phyloP scores from a whole-genome alignment of 2,797 vertebrate genomes.

The Megalops cyprinoides region DNA sequence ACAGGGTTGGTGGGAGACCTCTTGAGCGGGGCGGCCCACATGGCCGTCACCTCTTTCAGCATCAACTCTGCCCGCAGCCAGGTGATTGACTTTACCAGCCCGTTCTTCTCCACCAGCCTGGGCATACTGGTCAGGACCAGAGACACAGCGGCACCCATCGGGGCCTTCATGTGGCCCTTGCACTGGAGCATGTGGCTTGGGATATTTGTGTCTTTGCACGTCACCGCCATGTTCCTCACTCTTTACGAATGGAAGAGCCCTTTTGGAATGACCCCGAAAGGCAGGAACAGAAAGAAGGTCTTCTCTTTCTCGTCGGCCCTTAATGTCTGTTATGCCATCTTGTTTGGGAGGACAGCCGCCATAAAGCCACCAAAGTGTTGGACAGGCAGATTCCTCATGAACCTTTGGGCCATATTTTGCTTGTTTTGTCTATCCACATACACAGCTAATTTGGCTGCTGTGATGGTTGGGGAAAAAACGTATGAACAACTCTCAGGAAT shows the following conservation, averaged over 20 bases:
- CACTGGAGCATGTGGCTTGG: constrained; percentile 99
- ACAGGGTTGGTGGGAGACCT: constrained; percentile 95
- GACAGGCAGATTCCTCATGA: constrained; percentile 98
- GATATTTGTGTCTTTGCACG: constrained; percentile 94
- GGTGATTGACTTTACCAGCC: constrained; percentile 97
- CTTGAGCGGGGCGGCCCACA: constrained; percentile 88
- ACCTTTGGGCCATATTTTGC: constrained; percentile 99
- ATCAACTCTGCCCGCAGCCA: constrained; percentile 96
- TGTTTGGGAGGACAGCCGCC: constrained; percentile 93
- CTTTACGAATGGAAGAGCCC: constrained; percentile 98
- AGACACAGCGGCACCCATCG: constrained; percentile 95
- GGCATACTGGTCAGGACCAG: constrained; percentile 92
- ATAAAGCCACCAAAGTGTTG: constrained; percentile 98
- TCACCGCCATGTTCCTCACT: constrained; percentile 94
- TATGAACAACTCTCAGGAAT: constrained; percentile 97
- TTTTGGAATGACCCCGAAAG: constrained; percentile 95
- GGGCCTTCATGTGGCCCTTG: constrained; percentile 98
- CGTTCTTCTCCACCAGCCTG: constrained; percentile 97
- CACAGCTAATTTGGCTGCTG: constrained; percentile 95
- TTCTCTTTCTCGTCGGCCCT: constrained; percentile 97
- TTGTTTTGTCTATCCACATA: constrained; percentile 97
- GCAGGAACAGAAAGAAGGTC: constrained; percentile 88
- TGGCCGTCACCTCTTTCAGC: constrained; percentile 96
- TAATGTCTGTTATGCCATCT: constrained; percentile 94
- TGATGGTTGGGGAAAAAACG: constrained; percentile 98